Evolutionary conservation across 1,140 invertebrate species (phyloP).

Genomic region (Lycorma delicatula): DNA sequence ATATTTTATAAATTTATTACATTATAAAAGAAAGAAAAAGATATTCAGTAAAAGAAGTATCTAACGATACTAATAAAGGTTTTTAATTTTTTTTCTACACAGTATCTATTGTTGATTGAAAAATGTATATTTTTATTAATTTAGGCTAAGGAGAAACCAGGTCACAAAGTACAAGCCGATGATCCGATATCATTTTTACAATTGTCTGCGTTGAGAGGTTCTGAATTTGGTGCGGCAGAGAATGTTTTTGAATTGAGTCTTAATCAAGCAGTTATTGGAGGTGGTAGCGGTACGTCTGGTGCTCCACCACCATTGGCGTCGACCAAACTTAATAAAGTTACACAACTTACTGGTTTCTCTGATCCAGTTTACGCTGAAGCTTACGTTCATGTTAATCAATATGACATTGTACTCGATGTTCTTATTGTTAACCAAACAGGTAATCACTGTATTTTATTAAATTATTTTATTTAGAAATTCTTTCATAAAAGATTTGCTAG

Average conservation of each 20-base stretch:
- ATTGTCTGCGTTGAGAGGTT: slow-evolving; percentile 54
- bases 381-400: slow-evolving; percentile 98
- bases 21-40: no score
- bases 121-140: slow-evolving; percentile 16
- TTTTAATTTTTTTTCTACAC: no score
- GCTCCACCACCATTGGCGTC: slow-evolving; percentile 32
- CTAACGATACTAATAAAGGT: no score
- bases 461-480: no score
- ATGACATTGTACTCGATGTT: slow-evolving; percentile 95
- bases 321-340: slow-evolving; percentile 76
- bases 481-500: no score
- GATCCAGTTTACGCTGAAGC: slow-evolving; percentile 99
- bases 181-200: slow-evolving; percentile 83
- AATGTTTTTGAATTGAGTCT: slow-evolving; percentile 95
- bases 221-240: slow-evolving; percentile 60
- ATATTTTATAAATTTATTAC: no score
- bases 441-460: no score
- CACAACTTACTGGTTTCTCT: slow-evolving; percentile 98
- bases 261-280: slow-evolving; percentile 77
- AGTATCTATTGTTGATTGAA: no score
- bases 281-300: slow-evolving; percentile 10
- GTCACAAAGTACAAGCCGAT: slow-evolving; percentile 69
- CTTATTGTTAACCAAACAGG: slow-evolving; percentile 96
- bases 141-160: slow-evolving; percentile 59
- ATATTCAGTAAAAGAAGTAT: no score